Evolutionary conservation across 1,140 invertebrate species (phyloP).

Genomic region (Thereuonema tuberculata): DNA sequence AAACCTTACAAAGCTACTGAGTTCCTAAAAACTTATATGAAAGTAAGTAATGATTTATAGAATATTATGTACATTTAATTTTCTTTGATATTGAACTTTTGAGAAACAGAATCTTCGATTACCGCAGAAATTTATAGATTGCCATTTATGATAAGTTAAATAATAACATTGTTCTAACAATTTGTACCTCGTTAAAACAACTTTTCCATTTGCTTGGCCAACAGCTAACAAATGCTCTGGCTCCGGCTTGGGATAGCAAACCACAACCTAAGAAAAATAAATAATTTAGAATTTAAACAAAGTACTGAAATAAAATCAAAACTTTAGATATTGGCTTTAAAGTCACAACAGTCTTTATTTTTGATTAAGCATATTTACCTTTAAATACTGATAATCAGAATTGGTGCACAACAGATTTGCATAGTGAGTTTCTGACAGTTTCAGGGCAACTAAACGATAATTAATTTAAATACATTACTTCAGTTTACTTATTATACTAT

Average conservation of each 20-base stretch:
- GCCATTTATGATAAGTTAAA: background rate
- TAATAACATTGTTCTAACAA: background rate
- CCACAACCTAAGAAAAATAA: slow-evolving; percentile 48
- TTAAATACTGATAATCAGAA: slow-evolving; percentile 44
- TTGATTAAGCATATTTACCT: slow-evolving; percentile 13
- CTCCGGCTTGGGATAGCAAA: slow-evolving; percentile 54
- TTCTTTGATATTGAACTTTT: too few species aligned
- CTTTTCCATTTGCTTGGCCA: slow-evolving; percentile 71
- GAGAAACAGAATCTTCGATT: too few species aligned
- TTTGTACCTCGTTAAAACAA: slow-evolving; percentile 47
- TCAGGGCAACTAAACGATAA: slow-evolving; percentile 41
- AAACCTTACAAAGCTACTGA: too few species aligned
- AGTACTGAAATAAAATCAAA: too few species aligned
- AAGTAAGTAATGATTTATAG: too few species aligned
- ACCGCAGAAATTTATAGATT: slow-evolving; percentile 14
- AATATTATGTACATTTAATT: too few species aligned
- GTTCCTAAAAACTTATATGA: too few species aligned
- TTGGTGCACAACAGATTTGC: slow-evolving; percentile 51
- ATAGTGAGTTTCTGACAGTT: slow-evolving; percentile 47
- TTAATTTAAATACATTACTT: slow-evolving; percentile 10
- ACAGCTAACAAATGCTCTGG: slow-evolving; percentile 60
- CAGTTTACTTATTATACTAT: too few species aligned
- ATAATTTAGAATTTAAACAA: too few species aligned
- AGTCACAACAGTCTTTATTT: too few species aligned
- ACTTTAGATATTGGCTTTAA: too few species aligned